Conservation (phyloP, 2,113 vertebrate species). For the Eleginops maclovinus region DNA sequence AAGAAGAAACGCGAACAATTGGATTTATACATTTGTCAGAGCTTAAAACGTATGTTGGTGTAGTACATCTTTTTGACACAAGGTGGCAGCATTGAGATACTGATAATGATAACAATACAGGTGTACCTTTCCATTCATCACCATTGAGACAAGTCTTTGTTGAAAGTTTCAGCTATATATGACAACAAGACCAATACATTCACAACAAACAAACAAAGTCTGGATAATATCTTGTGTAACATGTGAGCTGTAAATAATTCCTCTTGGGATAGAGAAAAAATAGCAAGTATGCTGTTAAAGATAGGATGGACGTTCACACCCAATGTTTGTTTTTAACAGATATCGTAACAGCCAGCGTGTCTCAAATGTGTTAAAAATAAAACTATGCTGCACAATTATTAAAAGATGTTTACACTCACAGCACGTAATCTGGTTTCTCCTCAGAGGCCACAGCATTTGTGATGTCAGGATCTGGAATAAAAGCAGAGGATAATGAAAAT, state of each 20-base stretch:
- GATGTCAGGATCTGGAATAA: conserved; percentile 70
- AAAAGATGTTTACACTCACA: conserved; percentile 69
- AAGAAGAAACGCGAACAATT: conserved; percentile 13
- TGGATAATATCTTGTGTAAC: not conserved
- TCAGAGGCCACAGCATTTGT: conserved; percentile 63
- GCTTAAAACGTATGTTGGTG: not conserved
- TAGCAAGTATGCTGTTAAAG: not conserved
- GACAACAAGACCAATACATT: not conserved
- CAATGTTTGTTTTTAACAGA: not conserved
- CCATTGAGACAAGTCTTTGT: not conserved
- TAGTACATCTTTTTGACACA: conserved; percentile 50
- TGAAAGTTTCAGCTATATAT: not conserved
- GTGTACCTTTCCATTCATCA: not conserved
- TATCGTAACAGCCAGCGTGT: not conserved
- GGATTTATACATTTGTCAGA: not conserved
- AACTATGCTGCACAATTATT: not conserved
- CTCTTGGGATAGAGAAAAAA: not conserved
- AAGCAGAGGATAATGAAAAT: conserved; percentile 16
- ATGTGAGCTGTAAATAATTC: not conserved
- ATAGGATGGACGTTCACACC: not conserved
- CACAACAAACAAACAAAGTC: not conserved
- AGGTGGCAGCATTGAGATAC: conserved; percentile 52
- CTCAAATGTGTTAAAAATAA: not conserved
- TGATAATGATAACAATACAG: not conserved
- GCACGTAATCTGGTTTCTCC: conserved; percentile 78